These are phyloP conservation scores for Paraescarpia echinospica DNA, from an alignment of 1,140 invertebrate genomes.

Conservation along the genomic window DNA sequence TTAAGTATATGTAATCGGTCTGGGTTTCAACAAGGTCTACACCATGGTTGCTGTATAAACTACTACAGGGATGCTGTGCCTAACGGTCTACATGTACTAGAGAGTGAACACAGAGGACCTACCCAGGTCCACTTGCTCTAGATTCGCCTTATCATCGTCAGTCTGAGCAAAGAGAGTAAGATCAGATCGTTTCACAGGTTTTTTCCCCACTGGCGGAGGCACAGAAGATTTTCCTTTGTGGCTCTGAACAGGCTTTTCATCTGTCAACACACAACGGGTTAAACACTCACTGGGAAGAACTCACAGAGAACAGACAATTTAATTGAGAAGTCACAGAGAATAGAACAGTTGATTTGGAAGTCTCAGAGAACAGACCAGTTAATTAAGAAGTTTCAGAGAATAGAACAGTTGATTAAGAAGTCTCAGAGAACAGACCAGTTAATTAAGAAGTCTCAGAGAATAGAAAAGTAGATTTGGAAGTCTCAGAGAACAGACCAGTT, in stretches of 20 bases:
- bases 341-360: too few relatives aligned
- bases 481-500: not conserved
- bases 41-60: not conserved
- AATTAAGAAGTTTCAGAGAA: too few relatives aligned
- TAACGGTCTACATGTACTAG: not conserved
- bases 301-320: too few relatives aligned
- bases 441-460: not conserved
- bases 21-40: not conserved
- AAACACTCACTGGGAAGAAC: not conserved
- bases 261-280: not conserved
- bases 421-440: too few relatives aligned
- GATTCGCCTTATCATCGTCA: slow-evolving; percentile 16
- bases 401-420: too few relatives aligned
- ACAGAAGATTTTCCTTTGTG: not conserved
- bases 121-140: not conserved
- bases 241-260: not conserved
- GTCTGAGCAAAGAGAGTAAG: not conserved
- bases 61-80: not conserved
- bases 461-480: not conserved
- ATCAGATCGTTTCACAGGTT: not conserved
- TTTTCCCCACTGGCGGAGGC: not conserved
- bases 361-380: too few relatives aligned
- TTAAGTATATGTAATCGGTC: not conserved
- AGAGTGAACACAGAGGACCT: not conserved
- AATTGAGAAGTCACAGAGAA: too few relatives aligned